These are phyloP conservation scores for Papilio protenor DNA, from an alignment of 2,888 invertebrate genomes.

Conservation along the genomic window DNA sequence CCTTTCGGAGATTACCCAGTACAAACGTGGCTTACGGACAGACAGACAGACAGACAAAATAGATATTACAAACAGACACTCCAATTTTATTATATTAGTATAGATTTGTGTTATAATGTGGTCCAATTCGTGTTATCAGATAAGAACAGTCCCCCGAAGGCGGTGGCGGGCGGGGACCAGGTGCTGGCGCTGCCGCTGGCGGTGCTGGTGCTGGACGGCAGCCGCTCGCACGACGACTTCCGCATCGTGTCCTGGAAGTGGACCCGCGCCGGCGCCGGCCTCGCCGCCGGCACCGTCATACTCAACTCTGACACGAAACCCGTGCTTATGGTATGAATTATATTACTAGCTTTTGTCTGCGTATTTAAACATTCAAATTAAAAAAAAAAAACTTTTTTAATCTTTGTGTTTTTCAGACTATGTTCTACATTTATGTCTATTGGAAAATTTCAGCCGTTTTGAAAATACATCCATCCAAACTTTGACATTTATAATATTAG, in stretches of 20 bases:
- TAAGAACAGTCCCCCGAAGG: constrained; percentile 94
- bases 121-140: constrained; percentile 79
- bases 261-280: constrained; percentile 89
- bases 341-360: neutral
- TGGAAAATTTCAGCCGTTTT: too few relatives aligned
- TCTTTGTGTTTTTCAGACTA: too few relatives aligned
- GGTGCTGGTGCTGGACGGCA: constrained; percentile 92
- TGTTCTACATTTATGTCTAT: too few relatives aligned
- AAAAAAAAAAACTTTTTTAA: too few relatives aligned
- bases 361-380: neutral
- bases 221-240: constrained; percentile 93
- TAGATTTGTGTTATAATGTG: neutral
- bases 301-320: constrained; percentile 90
- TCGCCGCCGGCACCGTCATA: constrained; percentile 94
- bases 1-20: too few relatives aligned
- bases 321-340: constrained; percentile 82
- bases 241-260: constrained; percentile 93
- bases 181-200: constrained; percentile 90
- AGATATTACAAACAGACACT: too few relatives aligned
- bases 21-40: too few relatives aligned
- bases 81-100: too few relatives aligned
- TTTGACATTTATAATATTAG: too few relatives aligned
- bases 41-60: too few relatives aligned
- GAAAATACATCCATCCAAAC: too few relatives aligned
- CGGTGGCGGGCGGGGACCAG: constrained; percentile 94